These are phyloP conservation scores for Fukomys damarensis DNA, from an alignment of 2,113 vertebrate genomes.

Conservation along the genomic window DNA sequence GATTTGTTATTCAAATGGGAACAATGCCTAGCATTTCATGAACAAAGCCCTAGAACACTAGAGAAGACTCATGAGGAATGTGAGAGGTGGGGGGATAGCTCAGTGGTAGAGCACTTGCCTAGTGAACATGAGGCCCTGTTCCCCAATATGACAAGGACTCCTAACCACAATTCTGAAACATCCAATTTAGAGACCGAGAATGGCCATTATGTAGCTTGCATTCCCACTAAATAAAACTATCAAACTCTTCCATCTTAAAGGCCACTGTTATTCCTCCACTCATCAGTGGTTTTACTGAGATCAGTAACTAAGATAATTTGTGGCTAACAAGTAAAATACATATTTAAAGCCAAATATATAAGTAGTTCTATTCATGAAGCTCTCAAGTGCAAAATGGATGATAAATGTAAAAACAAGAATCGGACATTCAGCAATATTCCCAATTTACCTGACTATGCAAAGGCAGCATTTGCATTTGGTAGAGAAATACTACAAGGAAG, in stretches of 20 bases:
- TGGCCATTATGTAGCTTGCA: neutral
- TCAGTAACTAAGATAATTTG: slow-evolving; percentile 6
- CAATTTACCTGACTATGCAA: neutral
- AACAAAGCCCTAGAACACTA: neutral
- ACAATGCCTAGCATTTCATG: neutral
- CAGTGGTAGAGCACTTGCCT: neutral
- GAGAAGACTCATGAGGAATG: neutral
- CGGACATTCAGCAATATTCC: neutral
- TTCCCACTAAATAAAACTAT: neutral
- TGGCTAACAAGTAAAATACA: neutral
- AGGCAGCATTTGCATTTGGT: accelerated
- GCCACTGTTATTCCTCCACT: neutral
- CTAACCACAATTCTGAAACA: neutral
- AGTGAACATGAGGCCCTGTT: neutral
- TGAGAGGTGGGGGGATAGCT: neutral
- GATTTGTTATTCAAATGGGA: slow-evolving; percentile 4
- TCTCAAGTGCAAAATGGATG: neutral
- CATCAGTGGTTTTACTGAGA: neutral
- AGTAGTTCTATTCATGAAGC: neutral
- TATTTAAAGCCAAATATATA: slow-evolving; percentile 36
- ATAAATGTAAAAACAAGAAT: slow-evolving; percentile 35
- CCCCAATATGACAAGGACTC: neutral
- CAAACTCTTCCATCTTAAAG: neutral
- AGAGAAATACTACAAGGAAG: neutral
- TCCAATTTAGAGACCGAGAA: neutral